Conservation (phyloP, 2,888 invertebrate genomes). For the Ernsta delagoae region DNA sequence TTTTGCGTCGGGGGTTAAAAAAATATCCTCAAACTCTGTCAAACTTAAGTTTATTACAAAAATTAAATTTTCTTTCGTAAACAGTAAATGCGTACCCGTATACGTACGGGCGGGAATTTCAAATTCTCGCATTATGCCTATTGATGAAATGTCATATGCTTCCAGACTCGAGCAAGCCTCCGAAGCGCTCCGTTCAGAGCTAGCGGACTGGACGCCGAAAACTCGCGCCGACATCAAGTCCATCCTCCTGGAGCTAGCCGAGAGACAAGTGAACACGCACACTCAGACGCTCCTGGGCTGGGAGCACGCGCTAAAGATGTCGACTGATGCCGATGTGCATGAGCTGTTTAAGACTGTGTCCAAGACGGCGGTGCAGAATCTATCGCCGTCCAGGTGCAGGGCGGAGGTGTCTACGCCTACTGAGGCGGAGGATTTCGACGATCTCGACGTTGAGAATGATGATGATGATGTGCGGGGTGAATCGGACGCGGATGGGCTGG, state of each 20-base stretch:
- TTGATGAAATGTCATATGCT: background rate
- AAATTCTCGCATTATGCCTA: too few species aligned
- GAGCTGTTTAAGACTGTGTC: conserved; percentile 77
- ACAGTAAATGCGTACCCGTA: too few species aligned
- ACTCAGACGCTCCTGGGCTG: conserved; percentile 62
- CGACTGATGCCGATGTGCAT: conserved; percentile 56
- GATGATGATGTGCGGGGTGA: conserved; percentile 47
- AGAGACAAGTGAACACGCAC: conserved; percentile 62
- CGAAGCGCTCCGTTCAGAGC: conserved; percentile 70
- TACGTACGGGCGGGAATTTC: too few species aligned
- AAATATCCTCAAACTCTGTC: too few species aligned
- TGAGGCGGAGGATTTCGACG: conserved; percentile 64
- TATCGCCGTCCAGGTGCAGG: conserved; percentile 63
- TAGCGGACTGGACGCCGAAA: conserved; percentile 73
- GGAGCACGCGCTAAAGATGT: conserved; percentile 66
- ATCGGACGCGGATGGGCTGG: conserved; percentile 1
- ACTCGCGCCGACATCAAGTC: conserved; percentile 64
- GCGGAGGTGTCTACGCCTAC: conserved; percentile 50
- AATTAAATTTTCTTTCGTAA: too few species aligned
- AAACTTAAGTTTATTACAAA: background rate
- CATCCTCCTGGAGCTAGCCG: conserved; percentile 64
- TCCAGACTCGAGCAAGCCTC: conserved; percentile 73
- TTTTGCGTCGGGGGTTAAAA: too few species aligned
- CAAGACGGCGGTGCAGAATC: conserved; percentile 67
- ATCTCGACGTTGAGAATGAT: conserved; percentile 49